Base-by-base conservation (phyloP, 2,113 vertebrate species). In the Pangasianodon gigas region DNA sequence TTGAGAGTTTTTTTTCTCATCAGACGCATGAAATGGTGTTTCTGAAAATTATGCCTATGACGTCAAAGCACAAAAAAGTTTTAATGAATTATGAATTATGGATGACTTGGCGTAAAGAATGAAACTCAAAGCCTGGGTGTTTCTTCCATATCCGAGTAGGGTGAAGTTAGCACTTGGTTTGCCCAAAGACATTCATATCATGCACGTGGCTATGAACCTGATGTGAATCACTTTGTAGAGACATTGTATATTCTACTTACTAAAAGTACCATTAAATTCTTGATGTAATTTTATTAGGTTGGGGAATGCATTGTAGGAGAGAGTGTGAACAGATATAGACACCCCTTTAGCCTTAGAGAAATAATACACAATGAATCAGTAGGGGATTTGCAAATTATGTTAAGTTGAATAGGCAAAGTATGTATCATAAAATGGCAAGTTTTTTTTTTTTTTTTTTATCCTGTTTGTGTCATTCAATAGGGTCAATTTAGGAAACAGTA, bases 401-500 rank as follows among this genome's bases (percentile, higher is more conserved):
- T 84, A 71, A n/a, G 51, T 26, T 87, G 29, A 85, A 84, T 90
- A 74, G 46, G 80, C 62, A 90, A 84, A 44, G 51, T 60, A 74
- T 77, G 69, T 29, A 46, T 89, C 54, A 89, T 84, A 87, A 71
- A 80, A 48, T 87, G 84, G 84, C 75, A 81, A 19, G 19, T 67
- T 85, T 67, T n/a, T 10, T 46, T 67, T 24, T 10, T 46, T 44
- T 37, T 37, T 37, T 37, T 10, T 37, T 3, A 77, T 54, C 29
- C 6, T 80, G 24, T 29, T 85, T 51, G 67, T 67, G 65, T 29
- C 29, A 71, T 32, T 87, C 81, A 84, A 67, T 58, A 44, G n/a
- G 56, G 62, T 48, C 52, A 77, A 87, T 89, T 90, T 85, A 65
- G 85, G 82, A 69, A 90, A 56, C 21, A 86, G 74, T 87, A 84